Base-by-base conservation (phyloP, 2,797 vertebrate species). In the Poecilia picta region DNA sequence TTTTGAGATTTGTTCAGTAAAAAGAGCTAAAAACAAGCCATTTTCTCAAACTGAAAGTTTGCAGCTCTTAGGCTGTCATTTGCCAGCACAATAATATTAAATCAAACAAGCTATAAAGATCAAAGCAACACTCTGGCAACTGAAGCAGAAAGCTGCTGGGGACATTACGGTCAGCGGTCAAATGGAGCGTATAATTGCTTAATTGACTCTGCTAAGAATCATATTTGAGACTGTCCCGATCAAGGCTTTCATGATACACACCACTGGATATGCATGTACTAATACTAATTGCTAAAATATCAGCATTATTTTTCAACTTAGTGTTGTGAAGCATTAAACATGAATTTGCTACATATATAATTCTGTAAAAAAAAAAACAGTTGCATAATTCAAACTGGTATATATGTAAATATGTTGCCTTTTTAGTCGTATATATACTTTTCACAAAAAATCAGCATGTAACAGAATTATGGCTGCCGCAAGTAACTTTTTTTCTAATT, bases 101-200 rank as follows among this genome's bases (percentile, higher is more conserved):
- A 91, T 91, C 75, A 91, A 86, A 87, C 74, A 47, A 64, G 57
- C 72, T 73, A 62, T 83, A 76, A 82, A 84, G 76, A 90, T 85
- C 79, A 76, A 39, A 72, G 85, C 73, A 62, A 85, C 79, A 47
- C 78, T 73, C 84, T 0, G 47, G 62, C 72, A 36, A 72, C 45
- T 89, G 87, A 83, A 84, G 87, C 89, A 79, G 87, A 90, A 93
- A 90, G 81, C 84, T 73, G 82, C 75, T 8, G 75, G 75, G 74
- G 74, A 85, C 87, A 84, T 89, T 84, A 81, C 68, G 89, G 81
- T 83, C 84, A 78, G 57, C 59, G 78, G 73, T 83, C 81, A 89
- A 91, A 91, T 89, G 88, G 85, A 87, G 90, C 91, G 83, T 75
- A 80, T 77, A 81, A 93, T 90, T 91, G 84, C 74, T 86, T 90